Evolutionary conservation across 2,888 invertebrate genomes (phyloP).

Genomic region (Lissocephala sabroskyi): DNA sequence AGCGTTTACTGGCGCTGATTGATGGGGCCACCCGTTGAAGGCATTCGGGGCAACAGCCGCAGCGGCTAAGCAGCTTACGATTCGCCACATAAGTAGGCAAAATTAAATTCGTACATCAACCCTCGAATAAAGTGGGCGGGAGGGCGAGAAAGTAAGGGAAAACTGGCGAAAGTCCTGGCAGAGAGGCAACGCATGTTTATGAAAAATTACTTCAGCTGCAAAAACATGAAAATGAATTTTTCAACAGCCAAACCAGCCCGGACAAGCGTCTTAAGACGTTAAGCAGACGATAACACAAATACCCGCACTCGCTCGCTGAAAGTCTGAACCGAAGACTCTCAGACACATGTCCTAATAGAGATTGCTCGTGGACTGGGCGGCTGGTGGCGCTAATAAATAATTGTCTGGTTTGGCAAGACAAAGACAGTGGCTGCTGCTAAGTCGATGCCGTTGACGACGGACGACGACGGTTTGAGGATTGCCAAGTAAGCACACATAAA

Average conservation of each 20-base stretch:
- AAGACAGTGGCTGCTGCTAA: slow-evolving; percentile 11
- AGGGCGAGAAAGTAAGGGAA: too few species aligned
- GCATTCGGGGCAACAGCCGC: slow-evolving; percentile 20
- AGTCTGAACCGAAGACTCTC: too few species aligned
- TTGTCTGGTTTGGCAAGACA: slow-evolving; percentile 57
- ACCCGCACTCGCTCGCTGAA: neutral
- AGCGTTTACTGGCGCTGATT: slow-evolving; percentile 37
- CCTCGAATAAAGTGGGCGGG: too few species aligned
- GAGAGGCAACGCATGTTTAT: slow-evolving; percentile 36
- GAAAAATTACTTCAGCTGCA: slow-evolving; percentile 59
- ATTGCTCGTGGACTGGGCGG: slow-evolving; percentile 6
- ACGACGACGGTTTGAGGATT: slow-evolving; percentile 26
- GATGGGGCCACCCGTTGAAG: slow-evolving; percentile 25
- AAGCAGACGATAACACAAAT: slow-evolving; percentile 12
- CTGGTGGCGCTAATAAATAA: slow-evolving; percentile 47
- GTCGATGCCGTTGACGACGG: neutral
- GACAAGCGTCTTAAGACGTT: slow-evolving; percentile 33
- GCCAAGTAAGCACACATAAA: slow-evolving; percentile 50
- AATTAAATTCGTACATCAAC: slow-evolving; percentile 4
- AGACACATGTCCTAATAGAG: slow-evolving; percentile 1
- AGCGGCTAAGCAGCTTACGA: slow-evolving; percentile 48
- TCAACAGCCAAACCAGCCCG: slow-evolving; percentile 40
- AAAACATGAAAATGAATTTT: slow-evolving; percentile 62
- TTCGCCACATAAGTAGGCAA: slow-evolving; percentile 45
- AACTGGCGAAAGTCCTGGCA: neutral